Conservation (phyloP, 2,113 vertebrate species). For the Stomatorhinus ivindoensis region DNA sequence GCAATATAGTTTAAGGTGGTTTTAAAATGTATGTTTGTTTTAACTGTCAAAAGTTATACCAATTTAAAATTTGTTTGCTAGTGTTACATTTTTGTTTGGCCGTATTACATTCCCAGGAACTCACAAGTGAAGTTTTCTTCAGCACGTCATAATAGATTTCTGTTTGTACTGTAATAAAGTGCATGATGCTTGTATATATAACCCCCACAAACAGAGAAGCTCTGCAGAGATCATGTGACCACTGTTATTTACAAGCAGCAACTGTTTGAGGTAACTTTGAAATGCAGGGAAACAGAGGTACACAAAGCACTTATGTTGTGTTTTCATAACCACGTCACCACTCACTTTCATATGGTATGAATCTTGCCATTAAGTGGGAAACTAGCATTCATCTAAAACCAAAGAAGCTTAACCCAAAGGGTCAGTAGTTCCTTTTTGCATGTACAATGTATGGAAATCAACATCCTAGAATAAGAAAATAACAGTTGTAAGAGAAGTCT, state of each 20-base stretch:
- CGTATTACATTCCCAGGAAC: background rate
- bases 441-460: background rate
- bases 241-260: background rate
- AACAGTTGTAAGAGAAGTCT: background rate
- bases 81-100: background rate
- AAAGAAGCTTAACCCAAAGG: background rate
- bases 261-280: background rate
- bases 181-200: background rate
- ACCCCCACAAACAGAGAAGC: background rate
- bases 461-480: background rate
- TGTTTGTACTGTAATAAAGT: background rate
- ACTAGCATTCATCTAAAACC: background rate
- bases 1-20: background rate
- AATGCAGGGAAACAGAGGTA: background rate
- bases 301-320: background rate
- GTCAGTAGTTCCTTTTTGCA: background rate
- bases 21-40: background rate
- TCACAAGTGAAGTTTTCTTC: background rate
- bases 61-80: background rate
- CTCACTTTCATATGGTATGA: background rate
- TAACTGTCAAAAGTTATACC: background rate
- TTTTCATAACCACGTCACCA: background rate
- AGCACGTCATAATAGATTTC: background rate
- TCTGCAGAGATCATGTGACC: background rate
- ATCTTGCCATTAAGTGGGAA: background rate